A percentile compares a stretch with the other conserved stretches of the same genome.
phyloP scores from a whole-genome alignment of 35 echinoderm and acorn worm species.

The Anneissia japonica region DNA sequence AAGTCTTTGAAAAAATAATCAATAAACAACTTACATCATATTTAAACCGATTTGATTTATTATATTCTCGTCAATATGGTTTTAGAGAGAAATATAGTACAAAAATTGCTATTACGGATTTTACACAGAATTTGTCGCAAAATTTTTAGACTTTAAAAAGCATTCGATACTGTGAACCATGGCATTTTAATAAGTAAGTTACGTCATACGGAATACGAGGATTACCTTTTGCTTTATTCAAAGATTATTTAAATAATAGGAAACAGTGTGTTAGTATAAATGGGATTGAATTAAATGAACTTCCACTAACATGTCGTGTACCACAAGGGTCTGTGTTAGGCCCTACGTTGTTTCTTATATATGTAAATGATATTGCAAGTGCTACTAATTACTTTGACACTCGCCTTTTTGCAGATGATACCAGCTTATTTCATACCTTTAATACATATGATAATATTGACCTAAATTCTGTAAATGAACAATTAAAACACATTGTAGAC shows the following conservation, averaged over 20 bases:
- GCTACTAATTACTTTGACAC: neutral
- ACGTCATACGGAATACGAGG: neutral
- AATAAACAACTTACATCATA: neutral
- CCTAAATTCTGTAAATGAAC: neutral
- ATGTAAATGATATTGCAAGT: neutral
- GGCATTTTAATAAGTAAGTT: neutral
- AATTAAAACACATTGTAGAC: neutral
- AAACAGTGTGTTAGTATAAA: neutral
- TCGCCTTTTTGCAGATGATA: neutral
- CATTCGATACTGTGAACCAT: neutral
- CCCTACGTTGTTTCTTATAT: neutral
- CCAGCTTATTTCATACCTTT: neutral
- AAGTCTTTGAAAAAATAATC: neutral
- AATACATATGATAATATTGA: neutral
- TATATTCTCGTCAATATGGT: neutral
- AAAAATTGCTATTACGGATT: neutral
- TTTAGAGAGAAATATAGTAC: neutral
- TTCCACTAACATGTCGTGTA: neutral
- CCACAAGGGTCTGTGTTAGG: neutral
- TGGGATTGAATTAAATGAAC: neutral
- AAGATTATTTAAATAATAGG: neutral
- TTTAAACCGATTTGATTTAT: neutral
- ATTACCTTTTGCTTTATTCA: neutral
- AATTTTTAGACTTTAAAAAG: neutral
- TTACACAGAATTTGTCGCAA: neutral